phyloP scores from a whole-genome alignment of 1,140 invertebrate genomes.

The Pomacea maculata region DNA sequence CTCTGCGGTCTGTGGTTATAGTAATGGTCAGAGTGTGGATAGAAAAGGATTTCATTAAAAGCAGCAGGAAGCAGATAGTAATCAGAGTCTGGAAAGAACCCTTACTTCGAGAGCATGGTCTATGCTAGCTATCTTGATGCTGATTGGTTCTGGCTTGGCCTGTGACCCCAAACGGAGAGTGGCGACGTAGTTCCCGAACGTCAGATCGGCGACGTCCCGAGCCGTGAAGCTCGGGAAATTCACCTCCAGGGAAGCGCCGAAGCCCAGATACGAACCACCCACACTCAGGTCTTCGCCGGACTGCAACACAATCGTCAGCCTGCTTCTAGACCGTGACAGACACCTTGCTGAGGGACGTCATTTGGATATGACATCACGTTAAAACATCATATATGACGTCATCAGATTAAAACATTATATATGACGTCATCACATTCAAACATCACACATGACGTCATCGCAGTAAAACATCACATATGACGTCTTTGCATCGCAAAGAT shows the following conservation, averaged over 20 bases:
- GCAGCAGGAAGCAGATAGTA: no score
- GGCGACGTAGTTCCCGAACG: slow-evolving; percentile 31
- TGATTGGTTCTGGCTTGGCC: slow-evolving; percentile 35
- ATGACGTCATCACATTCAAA: background rate
- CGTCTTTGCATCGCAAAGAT: no score
- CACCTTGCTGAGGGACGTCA: no score
- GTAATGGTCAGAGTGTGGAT: no score
- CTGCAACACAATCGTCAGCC: slow-evolving; percentile 11
- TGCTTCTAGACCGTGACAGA: background rate
- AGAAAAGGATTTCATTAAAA: no score
- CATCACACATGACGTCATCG: background rate
- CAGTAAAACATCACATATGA: background rate
- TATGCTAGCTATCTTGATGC: slow-evolving; percentile 30
- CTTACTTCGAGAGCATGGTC: slow-evolving; percentile 24
- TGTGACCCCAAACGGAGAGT: slow-evolving; percentile 29
- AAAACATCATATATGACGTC: background rate
- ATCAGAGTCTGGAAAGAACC: no score
- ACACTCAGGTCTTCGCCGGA: slow-evolving; percentile 27
- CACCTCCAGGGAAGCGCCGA: slow-evolving; percentile 31
- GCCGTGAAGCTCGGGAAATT: slow-evolving; percentile 32
- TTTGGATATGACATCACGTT: background rate
- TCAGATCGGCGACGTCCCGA: slow-evolving; percentile 28
- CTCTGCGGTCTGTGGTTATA: no score
- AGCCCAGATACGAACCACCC: slow-evolving; percentile 39
- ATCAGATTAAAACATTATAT: no score